Percentiles rank a stretch among this genome's conserved stretches.
Evolutionary conservation across 2,797 vertebrate species (phyloP).

Genomic region (Prunella strophiata): DNA sequence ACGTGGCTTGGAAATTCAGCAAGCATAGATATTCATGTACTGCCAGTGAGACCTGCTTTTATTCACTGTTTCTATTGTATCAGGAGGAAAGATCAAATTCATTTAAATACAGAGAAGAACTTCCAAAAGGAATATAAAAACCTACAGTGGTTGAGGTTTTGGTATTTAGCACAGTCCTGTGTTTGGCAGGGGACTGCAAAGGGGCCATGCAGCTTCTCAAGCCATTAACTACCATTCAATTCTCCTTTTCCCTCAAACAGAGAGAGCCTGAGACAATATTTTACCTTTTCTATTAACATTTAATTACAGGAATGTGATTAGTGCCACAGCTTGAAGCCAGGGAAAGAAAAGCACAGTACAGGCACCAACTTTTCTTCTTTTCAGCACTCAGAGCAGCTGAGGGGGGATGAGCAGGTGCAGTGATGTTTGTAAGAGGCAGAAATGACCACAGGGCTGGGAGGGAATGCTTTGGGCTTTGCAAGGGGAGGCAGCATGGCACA

Average conservation of each 20-base stretch:
- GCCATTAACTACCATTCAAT: neutral
- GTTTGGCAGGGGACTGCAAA: neutral
- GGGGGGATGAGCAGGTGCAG: fast-evolving
- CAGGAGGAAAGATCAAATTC: neutral
- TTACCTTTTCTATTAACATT: neutral
- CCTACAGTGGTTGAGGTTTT: neutral
- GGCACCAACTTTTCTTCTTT: neutral
- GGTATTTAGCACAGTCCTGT: neutral
- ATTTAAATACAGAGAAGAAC: neutral
- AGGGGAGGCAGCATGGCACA: neutral
- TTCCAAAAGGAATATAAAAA: neutral
- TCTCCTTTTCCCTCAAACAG: neutral
- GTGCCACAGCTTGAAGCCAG: neutral
- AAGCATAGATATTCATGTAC: neutral
- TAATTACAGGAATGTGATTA: neutral
- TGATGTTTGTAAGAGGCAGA: fast-evolving
- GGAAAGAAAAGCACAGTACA: neutral
- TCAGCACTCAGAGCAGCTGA: fast-evolving
- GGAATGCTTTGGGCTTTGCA: fast-evolving
- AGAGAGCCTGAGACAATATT: neutral
- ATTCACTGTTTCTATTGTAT: neutral
- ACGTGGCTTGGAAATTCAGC: neutral
- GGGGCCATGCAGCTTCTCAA: neutral
- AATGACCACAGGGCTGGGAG: fast-evolving
- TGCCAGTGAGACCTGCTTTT: neutral